phyloP scores from a whole-genome alignment of 2,888 invertebrate genomes.

The Hartigia nigra region DNA sequence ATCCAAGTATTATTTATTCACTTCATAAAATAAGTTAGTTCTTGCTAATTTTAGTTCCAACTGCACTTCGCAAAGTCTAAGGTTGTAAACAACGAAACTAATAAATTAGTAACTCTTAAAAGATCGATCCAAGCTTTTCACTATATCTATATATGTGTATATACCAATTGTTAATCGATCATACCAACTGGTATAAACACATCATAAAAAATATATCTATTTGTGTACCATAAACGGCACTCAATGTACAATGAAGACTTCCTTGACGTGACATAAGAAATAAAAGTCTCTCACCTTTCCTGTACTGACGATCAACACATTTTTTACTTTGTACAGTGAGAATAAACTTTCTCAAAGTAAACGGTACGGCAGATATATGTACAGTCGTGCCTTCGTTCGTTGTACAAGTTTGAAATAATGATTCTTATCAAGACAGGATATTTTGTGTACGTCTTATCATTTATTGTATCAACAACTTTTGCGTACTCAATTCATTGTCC shows the following conservation, averaged over 20 bases:
- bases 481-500: background rate
- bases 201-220: background rate
- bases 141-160: background rate
- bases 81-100: background rate
- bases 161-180: background rate
- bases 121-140: background rate
- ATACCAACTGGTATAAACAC: background rate
- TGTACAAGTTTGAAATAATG: too few species aligned
- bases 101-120: background rate
- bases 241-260: too few species aligned
- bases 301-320: too few species aligned
- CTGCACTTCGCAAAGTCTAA: background rate
- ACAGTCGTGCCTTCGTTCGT: too few species aligned
- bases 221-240: too few species aligned
- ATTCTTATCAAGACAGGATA: too few species aligned
- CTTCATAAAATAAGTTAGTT: background rate
- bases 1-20: background rate
- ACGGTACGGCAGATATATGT: too few species aligned
- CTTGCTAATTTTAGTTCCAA: background rate
- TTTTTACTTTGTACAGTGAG: too few species aligned
- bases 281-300: too few species aligned
- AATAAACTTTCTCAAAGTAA: too few species aligned
- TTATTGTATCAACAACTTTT: background rate
- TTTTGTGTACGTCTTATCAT: too few species aligned
- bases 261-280: too few species aligned